phyloP scores from a whole-genome alignment of 2,888 invertebrate species.

The Campoletis raptor region DNA sequence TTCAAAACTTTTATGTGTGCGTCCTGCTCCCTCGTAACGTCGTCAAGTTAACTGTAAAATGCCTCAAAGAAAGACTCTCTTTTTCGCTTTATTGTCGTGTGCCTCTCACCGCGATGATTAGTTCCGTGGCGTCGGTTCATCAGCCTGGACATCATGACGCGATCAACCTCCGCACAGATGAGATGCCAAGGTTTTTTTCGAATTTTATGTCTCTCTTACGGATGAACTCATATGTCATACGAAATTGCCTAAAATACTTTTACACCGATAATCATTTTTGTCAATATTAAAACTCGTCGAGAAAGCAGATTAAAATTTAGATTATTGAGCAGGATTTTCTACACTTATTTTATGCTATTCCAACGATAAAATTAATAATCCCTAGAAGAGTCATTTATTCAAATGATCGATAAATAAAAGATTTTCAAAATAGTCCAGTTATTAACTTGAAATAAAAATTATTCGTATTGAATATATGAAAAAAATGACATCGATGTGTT shows the following conservation, averaged over 20 bases:
- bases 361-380: too few relatives aligned
- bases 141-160: conserved; percentile 39
- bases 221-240: background rate
- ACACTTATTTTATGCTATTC: too few relatives aligned
- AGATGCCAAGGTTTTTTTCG: conserved; percentile 6
- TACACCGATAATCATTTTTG: background rate
- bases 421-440: too few relatives aligned
- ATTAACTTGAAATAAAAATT: background rate
- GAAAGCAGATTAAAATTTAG: background rate
- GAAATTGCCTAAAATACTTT: background rate
- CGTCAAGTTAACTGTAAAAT: conserved; percentile 61
- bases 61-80: conserved; percentile 59
- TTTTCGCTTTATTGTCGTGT: conserved; percentile 63
- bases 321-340: background rate
- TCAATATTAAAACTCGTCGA: background rate
- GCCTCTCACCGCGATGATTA: conserved; percentile 65
- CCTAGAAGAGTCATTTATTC: too few relatives aligned
- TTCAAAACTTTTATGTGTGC: conserved; percentile 57
- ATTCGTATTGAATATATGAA: background rate
- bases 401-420: too few relatives aligned
- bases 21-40: conserved; percentile 50
- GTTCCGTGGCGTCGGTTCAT: conserved; percentile 62
- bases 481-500: background rate
- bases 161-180: conserved; percentile 11
- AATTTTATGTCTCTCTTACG: background rate